Evolutionary conservation across 2,888 invertebrate species (phyloP).

Genomic region (Volucella inflata): DNA sequence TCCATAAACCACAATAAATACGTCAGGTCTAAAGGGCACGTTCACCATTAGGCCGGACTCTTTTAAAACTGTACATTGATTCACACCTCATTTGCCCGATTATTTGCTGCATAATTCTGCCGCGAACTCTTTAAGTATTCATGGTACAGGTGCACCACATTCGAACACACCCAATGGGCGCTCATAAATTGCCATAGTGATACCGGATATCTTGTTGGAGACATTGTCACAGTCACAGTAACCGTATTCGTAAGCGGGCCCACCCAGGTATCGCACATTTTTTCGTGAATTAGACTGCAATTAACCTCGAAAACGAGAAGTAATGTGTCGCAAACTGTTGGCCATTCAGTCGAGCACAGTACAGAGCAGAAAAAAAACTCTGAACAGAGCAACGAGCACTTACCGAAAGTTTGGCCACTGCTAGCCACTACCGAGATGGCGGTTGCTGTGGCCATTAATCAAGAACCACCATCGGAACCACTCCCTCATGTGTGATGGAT

Average conservation of each 20-base stretch:
- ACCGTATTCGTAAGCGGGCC: constrained; percentile 40
- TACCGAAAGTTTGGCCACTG: constrained; percentile 25
- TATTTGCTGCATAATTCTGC: constrained; percentile 51
- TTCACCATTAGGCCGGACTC: not conserved
- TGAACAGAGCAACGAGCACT: too few relatives aligned
- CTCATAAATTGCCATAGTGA: constrained; percentile 47
- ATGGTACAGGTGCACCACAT: constrained; percentile 56
- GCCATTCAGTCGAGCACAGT: constrained; percentile 44
- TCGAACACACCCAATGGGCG: constrained; percentile 8
- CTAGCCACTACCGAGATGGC: constrained; percentile 23
- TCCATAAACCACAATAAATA: not conserved
- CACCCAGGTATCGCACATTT: constrained; percentile 67
- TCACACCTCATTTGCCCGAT: constrained; percentile 66
- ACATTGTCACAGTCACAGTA: constrained; percentile 19
- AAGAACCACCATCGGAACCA: constrained; percentile 71
- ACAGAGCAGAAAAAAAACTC: not conserved
- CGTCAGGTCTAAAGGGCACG: not conserved
- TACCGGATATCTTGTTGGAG: constrained; percentile 52
- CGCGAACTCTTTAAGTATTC: constrained; percentile 7
- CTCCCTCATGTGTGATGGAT: constrained; percentile 75
- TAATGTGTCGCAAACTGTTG: constrained; percentile 59
- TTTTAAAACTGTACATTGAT: constrained; percentile 17
- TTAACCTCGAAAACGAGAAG: constrained; percentile 63
- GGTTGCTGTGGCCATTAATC: constrained; percentile 67
- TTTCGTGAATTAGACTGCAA: constrained; percentile 71